A percentile compares a stretch with the other conserved stretches of the same genome.
Evolutionary conservation across 2,888 invertebrate species (phyloP).

Genomic region (Andrena flavipes): DNA sequence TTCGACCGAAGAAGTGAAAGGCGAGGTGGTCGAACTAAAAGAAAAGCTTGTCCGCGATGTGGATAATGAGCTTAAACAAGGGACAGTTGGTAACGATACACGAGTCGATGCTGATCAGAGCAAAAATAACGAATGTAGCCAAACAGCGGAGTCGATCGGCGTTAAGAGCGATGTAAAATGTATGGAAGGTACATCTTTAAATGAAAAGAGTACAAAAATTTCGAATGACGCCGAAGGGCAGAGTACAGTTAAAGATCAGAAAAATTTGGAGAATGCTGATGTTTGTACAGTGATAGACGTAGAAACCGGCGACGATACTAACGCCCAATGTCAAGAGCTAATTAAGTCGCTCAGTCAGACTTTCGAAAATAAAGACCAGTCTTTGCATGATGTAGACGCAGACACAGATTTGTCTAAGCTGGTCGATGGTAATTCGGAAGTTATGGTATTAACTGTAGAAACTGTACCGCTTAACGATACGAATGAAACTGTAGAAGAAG

Average conservation of each 20-base stretch:
- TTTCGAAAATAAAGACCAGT: slow-evolving; percentile 39
- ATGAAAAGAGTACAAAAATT: slow-evolving; percentile 27
- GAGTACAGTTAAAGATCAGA: not conserved
- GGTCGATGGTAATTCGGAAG: slow-evolving; percentile 54
- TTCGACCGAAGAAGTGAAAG: not conserved
- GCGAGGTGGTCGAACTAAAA: not conserved
- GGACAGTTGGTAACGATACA: not conserved
- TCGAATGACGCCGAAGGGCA: not conserved
- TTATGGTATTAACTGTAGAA: slow-evolving; percentile 64
- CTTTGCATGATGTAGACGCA: slow-evolving; percentile 44
- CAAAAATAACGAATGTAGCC: slow-evolving; percentile 1
- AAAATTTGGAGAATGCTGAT: slow-evolving; percentile 14
- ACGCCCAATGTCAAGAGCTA: slow-evolving; percentile 40
- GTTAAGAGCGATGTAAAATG: slow-evolving; percentile 13
- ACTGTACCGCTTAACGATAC: slow-evolving; percentile 39
- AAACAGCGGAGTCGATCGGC: not conserved
- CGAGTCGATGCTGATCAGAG: slow-evolving; percentile 1
- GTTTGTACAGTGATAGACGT: slow-evolving; percentile 35
- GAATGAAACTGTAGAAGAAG: slow-evolving; percentile 33
- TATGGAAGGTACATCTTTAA: not conserved
- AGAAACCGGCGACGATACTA: slow-evolving; percentile 24
- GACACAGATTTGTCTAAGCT: slow-evolving; percentile 60
- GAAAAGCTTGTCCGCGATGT: slow-evolving; percentile 1
- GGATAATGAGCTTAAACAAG: not conserved
- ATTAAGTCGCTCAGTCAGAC: slow-evolving; percentile 46